Evolutionary conservation across 1,140 invertebrate species (phyloP).

Genomic region (Anagrus nilaparvatae): DNA sequence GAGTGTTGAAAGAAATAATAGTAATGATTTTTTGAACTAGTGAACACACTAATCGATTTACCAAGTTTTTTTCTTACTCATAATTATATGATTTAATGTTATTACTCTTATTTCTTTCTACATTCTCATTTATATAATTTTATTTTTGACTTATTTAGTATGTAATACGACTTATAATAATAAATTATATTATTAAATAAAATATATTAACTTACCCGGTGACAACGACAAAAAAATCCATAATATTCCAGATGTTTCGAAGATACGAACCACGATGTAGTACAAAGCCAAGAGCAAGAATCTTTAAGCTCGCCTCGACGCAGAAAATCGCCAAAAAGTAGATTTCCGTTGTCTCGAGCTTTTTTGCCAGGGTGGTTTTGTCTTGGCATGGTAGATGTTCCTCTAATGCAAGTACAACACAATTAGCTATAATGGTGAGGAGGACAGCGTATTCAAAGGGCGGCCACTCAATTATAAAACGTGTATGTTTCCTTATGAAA

Average conservation of each 20-base stretch:
- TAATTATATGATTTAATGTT: too few species aligned
- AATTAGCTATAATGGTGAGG: slow-evolving; percentile 99
- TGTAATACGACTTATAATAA: too few species aligned
- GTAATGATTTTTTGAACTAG: too few species aligned
- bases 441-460: slow-evolving; percentile 99
- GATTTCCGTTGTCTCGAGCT: slow-evolving; percentile 97
- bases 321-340: slow-evolving; percentile 99
- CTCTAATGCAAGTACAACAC: slow-evolving; percentile 98
- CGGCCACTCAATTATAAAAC: slow-evolving; percentile 99
- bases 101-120: too few species aligned
- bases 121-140: too few species aligned
- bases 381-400: slow-evolving; percentile 97
- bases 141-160: too few species aligned
- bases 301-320: slow-evolving; percentile 99
- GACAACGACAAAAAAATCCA: slow-evolving; percentile 99
- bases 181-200: too few species aligned
- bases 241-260: slow-evolving; percentile 99
- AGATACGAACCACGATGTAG: slow-evolving; percentile 98
- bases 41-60: too few species aligned
- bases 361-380: slow-evolving; percentile 95
- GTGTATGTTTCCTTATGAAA: slow-evolving; percentile 90
- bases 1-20: too few species aligned
- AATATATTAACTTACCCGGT: slow-evolving; percentile 79
- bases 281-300: slow-evolving; percentile 98
- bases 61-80: too few species aligned